phyloP scores from a whole-genome alignment of 2,113 vertebrate genomes.

The Morone chrysops region DNA sequence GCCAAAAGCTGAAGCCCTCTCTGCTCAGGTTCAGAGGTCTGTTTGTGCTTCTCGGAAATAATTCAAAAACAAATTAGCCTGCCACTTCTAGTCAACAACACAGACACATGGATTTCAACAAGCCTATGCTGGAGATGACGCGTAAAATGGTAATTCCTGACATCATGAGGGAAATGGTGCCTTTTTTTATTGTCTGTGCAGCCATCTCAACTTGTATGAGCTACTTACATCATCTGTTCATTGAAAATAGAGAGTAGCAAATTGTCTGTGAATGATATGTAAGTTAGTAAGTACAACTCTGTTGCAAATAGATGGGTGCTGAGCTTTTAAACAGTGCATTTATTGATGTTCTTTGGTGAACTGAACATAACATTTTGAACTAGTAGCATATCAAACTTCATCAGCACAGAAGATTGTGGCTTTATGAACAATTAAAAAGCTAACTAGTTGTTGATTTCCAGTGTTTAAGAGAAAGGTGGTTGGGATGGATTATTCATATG shows the following conservation, averaged over 20 bases:
- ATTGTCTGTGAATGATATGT: not conserved
- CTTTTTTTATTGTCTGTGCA: not conserved
- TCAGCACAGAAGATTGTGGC: too few species aligned
- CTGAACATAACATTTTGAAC: too few species aligned
- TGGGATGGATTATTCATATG: too few species aligned
- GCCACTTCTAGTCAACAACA: conserved; percentile 16
- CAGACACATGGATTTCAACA: conserved; percentile 2
- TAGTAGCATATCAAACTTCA: too few species aligned
- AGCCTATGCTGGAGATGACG: not conserved
- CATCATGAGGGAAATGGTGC: not conserved
- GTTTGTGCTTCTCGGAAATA: conserved; percentile 29
- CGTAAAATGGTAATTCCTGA: not conserved
- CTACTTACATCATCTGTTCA: not conserved
- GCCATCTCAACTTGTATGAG: not conserved
- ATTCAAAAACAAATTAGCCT: conserved; percentile 25
- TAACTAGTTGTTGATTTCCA: too few species aligned
- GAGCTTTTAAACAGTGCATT: too few species aligned
- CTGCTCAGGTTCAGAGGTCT: conserved; percentile 15
- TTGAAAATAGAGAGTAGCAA: not conserved
- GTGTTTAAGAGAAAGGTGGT: too few species aligned
- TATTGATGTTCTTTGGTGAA: too few species aligned
- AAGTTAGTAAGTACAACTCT: too few species aligned
- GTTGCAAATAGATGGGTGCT: too few species aligned
- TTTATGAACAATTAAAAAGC: too few species aligned
- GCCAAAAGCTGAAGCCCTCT: not conserved